Base-by-base conservation (phyloP, 2,888 invertebrate genomes). In the Drosophila nr. perissopoda region DNA sequence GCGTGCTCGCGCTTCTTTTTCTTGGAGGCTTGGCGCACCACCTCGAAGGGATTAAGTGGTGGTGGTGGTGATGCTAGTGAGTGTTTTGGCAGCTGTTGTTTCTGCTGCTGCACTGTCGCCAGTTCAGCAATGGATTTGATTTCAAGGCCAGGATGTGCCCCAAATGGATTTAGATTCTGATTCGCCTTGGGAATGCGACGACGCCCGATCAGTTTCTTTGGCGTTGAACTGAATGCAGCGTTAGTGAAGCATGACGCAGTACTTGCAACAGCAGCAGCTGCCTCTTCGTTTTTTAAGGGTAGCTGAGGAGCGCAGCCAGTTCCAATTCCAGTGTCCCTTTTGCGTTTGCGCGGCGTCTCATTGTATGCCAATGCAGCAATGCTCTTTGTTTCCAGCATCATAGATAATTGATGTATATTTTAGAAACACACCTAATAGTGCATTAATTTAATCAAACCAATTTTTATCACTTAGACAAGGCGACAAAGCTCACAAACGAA, bases 181-280 rank as follows among this genome's bases (percentile, higher is more conserved):
- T 67, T 76, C 13, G 75, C 71, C 40, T 79, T 83, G 18, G 72
- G 67, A 25, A 86, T 54, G 6, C 92, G 90, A 42, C 92, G 83
- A 27, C 87, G 86, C 11, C 83, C 90, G 0, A 89, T 59, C 33
- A 89, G 62, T 69, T 91, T 91, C 64, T 92, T 92, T 16, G 93
- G 93, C 31, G 93, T 93, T 18, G 93, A 93, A 46, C 92, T 91
- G 56, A 92, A 93, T 0, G 92, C 93, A 36, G 91, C 90, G 77
- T 93, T 93, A 7, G 91, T 91, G 74, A 92, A 93, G 73, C 92
- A 88, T 74, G 90, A 86, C 61, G 85, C 76, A 64, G 63, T 68
- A 25, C 74, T 40, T 25, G 70, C 54, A 58, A 58, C 74, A 64
- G 33, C 29, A n/a, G 71, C 79, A 72, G 81, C 87, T 73, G 79